Evolutionary conservation across 2,797 vertebrate species (phyloP).

Genomic region (Aeoliscus strigatus): DNA sequence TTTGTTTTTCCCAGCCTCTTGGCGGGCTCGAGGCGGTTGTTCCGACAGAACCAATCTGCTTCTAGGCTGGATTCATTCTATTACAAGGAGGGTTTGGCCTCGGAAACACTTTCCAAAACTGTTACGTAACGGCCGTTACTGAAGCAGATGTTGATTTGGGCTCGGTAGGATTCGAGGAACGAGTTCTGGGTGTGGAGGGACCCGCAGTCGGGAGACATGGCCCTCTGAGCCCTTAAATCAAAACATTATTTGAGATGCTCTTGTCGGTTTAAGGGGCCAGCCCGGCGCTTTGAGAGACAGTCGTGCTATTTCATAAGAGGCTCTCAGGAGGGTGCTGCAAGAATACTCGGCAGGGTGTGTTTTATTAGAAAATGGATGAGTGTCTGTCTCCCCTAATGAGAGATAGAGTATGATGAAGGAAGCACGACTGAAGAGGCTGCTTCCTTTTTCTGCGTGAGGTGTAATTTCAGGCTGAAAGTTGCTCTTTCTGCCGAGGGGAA

Average conservation of each 20-base stretch:
- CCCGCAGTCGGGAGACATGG: slow-evolving; percentile 56
- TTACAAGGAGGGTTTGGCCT: slow-evolving; percentile 45
- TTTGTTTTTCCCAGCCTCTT: no score
- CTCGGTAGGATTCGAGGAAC: slow-evolving; percentile 53
- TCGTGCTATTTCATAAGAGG: slow-evolving; percentile 58
- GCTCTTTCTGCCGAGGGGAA: slow-evolving; percentile 46
- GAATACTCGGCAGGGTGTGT: slow-evolving; percentile 58
- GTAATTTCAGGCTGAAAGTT: slow-evolving; percentile 41
- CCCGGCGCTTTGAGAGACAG: slow-evolving; percentile 46
- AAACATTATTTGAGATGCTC: slow-evolving; percentile 65
- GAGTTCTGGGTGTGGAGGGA: slow-evolving; percentile 61
- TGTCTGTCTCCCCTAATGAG: slow-evolving; percentile 55
- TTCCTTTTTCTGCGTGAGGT: slow-evolving; percentile 22
- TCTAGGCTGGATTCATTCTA: slow-evolving; percentile 33
- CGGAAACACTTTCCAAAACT: slow-evolving; percentile 48
- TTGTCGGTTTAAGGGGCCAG: slow-evolving; percentile 49
- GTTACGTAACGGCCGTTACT: slow-evolving; percentile 67
- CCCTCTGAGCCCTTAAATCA: slow-evolving; percentile 60
- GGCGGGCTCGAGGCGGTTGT: neutral
- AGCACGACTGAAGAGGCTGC: slow-evolving; percentile 54
- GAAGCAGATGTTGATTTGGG: slow-evolving; percentile 70
- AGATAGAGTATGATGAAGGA: slow-evolving; percentile 48
- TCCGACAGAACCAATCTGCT: slow-evolving; percentile 18
- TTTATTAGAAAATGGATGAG: slow-evolving; percentile 68
- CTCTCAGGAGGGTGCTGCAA: slow-evolving; percentile 48